Evolutionary conservation across 2,113 vertebrate species (phyloP).

Genomic region (Macheiramphus alcinus): DNA sequence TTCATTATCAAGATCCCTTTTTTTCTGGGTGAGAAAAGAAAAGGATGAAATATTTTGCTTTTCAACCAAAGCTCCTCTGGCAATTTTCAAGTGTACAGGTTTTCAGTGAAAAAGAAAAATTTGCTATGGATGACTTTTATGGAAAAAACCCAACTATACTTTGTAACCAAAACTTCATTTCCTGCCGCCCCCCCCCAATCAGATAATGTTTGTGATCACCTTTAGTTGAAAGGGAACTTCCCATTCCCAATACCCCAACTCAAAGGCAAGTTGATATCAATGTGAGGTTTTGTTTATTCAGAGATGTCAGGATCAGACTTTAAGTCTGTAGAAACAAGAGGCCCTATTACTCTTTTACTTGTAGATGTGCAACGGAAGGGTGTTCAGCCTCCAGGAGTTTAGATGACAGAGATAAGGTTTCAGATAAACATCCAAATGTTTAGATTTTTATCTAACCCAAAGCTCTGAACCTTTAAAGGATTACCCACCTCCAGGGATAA

Average conservation of each 20-base stretch:
- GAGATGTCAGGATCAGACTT: constrained; percentile 14
- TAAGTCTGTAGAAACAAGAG: constrained; percentile 42
- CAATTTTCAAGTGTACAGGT: background rate
- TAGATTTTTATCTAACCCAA: constrained; percentile 60
- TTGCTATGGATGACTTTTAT: background rate
- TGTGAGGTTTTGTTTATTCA: constrained; percentile 21
- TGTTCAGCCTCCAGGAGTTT: constrained; percentile 52
- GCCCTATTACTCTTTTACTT: background rate
- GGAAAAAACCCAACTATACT: background rate
- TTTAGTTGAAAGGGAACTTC: background rate
- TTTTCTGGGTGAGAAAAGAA: background rate
- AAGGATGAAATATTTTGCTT: background rate
- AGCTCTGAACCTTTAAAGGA: constrained; percentile 62
- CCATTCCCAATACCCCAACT: background rate
- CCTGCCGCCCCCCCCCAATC: background rate
- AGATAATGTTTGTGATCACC: background rate
- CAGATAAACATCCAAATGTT: constrained; percentile 63
- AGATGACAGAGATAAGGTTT: constrained; percentile 56
- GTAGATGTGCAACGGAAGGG: constrained; percentile 39
- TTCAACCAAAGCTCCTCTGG: background rate
- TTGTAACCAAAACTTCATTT: background rate
- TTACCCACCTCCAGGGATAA: constrained; percentile 59
- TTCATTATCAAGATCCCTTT: background rate
- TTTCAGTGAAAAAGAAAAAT: background rate
- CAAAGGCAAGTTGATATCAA: background rate